Percentiles rank a stretch among this genome's conserved stretches.
Evolutionary conservation across 2,888 invertebrate species (phyloP).

Genomic region (Pseudanteris insignis): DNA sequence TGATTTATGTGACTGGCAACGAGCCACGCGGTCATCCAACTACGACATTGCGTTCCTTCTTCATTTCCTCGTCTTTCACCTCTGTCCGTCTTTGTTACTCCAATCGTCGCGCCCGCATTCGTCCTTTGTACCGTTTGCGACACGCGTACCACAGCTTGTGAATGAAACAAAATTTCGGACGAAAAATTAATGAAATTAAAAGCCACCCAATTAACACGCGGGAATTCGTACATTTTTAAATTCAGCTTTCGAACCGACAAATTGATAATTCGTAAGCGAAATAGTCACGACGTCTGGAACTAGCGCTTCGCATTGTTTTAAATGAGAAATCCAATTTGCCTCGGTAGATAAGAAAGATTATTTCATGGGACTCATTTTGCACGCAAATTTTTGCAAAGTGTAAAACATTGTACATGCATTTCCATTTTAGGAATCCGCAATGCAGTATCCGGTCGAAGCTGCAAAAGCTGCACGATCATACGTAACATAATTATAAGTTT

Average conservation of each 20-base stretch:
- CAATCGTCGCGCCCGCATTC: too few relatives aligned
- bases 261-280: too few relatives aligned
- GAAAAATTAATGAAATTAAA: too few relatives aligned
- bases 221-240: too few relatives aligned
- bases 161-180: slow-evolving; percentile 11
- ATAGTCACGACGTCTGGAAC: slow-evolving; percentile 5
- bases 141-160: slow-evolving; percentile 5
- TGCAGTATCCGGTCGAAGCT: slow-evolving; percentile 10
- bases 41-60: slow-evolving; percentile 7
- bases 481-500: slow-evolving; percentile 16
- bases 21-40: slow-evolving; percentile 54
- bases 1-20: slow-evolving; percentile 58
- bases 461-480: slow-evolving; percentile 10
- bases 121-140: too few relatives aligned
- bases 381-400: too few relatives aligned
- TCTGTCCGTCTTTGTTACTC: neutral
- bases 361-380: too few relatives aligned
- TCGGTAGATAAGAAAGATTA: too few relatives aligned
- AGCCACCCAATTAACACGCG: too few relatives aligned
- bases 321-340: too few relatives aligned
- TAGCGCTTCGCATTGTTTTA: too few relatives aligned
- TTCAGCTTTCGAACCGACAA: too few relatives aligned
- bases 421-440: slow-evolving; percentile 8
- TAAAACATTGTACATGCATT: slow-evolving; percentile 4
- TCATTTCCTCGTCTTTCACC: slow-evolving; percentile 3